Evolutionary conservation across 2,888 invertebrate genomes (phyloP).

Genomic region (Nymphalis urticae): DNA sequence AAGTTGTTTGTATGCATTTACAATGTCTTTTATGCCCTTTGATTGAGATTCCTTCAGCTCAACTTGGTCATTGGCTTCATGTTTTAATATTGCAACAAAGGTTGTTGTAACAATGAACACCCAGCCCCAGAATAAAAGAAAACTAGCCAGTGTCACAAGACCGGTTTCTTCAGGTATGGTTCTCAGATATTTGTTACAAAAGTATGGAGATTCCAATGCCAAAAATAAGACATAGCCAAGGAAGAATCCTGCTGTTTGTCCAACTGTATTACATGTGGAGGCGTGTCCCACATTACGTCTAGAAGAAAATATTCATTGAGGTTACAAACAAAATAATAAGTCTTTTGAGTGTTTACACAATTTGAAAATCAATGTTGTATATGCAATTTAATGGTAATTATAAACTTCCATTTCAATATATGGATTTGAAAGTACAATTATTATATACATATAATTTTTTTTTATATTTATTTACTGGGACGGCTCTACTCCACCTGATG

Average conservation of each 20-base stretch:
- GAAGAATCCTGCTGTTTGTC: conserved; percentile 98
- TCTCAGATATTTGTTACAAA: conserved; percentile 96
- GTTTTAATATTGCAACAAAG: conserved; percentile 93
- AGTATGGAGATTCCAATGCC: conserved; percentile 96
- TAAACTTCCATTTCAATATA: too few species aligned
- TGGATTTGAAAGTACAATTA: too few species aligned
- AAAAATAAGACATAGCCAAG: conserved; percentile 98
- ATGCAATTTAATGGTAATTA: too few species aligned
- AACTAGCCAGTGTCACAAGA: conserved; percentile 88
- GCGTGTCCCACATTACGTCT: conserved; percentile 98
- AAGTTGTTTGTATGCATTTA: conserved; percentile 90
- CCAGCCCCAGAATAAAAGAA: conserved; percentile 97
- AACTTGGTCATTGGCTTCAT: conserved; percentile 83
- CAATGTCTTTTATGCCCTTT: conserved; percentile 68
- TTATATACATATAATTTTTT: too few species aligned
- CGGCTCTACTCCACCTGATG: too few species aligned
- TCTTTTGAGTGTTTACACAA: too few species aligned
- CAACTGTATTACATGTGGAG: conserved; percentile 99
- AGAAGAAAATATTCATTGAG: conserved; percentile 47
- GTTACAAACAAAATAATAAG: background rate
- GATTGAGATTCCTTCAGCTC: conserved; percentile 55
- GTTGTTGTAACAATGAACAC: conserved; percentile 95
- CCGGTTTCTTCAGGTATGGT: conserved; percentile 86
- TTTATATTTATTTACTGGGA: too few species aligned
- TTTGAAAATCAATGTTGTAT: too few species aligned